A percentile compares a stretch with the other conserved stretches of the same genome.
These are phyloP conservation scores for Uropetala carovei DNA, from an alignment of 2,888 invertebrate species.

Conservation along the genomic window DNA sequence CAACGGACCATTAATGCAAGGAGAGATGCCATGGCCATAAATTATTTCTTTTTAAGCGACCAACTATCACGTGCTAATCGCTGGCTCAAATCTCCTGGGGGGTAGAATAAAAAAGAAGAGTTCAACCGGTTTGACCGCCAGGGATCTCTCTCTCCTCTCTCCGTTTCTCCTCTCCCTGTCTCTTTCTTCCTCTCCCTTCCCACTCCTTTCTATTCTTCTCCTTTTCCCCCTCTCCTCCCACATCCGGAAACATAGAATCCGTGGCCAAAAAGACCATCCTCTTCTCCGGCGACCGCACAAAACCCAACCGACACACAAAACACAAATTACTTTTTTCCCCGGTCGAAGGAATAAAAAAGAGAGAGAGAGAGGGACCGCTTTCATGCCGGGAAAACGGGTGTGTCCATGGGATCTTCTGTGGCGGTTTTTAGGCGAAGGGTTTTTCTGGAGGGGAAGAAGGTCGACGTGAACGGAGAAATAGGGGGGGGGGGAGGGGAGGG, in stretches of 20 bases:
- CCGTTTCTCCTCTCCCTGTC: not conserved
- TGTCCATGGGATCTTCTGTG: conserved; percentile 23
- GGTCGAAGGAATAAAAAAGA: not conserved
- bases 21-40: not conserved
- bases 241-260: not conserved
- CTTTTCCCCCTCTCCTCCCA: not conserved
- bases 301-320: conserved; percentile 42
- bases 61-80: not conserved
- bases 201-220: not conserved
- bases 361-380: not conserved
- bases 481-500: not conserved
- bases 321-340: conserved; percentile 27
- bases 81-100: conserved; percentile 5
- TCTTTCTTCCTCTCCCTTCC: not conserved
- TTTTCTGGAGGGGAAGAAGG: not conserved
- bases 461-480: conserved; percentile 1
- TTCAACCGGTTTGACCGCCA: not conserved
- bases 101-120: not conserved
- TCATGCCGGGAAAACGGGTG: conserved; percentile 29
- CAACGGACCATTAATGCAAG: not conserved
- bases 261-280: not conserved
- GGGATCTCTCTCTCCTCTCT: not conserved
- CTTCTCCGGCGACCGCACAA: conserved; percentile 6
- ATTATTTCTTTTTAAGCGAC: conserved; percentile 16
- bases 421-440: conserved; percentile 32